Evolutionary conservation across 1,140 invertebrate species (phyloP).

Genomic region (Euura saliciscinereae): DNA sequence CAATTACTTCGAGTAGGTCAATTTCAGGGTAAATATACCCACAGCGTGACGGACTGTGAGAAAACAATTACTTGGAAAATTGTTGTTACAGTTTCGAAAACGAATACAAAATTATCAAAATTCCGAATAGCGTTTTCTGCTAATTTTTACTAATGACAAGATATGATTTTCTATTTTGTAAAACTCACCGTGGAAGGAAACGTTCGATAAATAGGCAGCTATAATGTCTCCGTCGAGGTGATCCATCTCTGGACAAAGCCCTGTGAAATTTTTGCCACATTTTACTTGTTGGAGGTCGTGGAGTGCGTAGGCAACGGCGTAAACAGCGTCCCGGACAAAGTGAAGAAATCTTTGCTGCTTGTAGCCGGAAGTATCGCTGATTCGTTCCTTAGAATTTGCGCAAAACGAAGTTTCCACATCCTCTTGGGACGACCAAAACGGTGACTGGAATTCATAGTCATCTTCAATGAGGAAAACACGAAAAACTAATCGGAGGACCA

Average conservation of each 20-base stretch:
- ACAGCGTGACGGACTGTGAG: background rate
- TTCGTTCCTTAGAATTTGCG: slow-evolving; percentile 18
- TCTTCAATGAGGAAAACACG: no score
- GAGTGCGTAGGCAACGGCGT: slow-evolving; percentile 63
- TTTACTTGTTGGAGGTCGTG: slow-evolving; percentile 54
- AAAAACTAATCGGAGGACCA: no score
- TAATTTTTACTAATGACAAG: no score
- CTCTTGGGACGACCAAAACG: no score
- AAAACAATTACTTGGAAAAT: no score
- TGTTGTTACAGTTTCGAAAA: no score
- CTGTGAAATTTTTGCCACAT: slow-evolving; percentile 46
- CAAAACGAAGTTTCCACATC: background rate
- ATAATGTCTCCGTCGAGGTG: slow-evolving; percentile 55
- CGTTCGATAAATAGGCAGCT: slow-evolving; percentile 56
- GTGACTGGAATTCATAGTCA: no score
- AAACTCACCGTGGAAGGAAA: slow-evolving; percentile 61
- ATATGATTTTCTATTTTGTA: no score
- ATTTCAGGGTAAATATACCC: background rate
- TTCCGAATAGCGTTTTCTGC: no score
- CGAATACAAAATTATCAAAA: no score
- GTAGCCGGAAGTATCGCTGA: slow-evolving; percentile 41
- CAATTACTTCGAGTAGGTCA: background rate
- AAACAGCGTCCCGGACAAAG: slow-evolving; percentile 64
- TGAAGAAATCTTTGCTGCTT: slow-evolving; percentile 60
- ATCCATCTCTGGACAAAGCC: slow-evolving; percentile 57